Evolutionary conservation across 2,888 invertebrate genomes (phyloP).

Genomic region (Nymphalis urticae): DNA sequence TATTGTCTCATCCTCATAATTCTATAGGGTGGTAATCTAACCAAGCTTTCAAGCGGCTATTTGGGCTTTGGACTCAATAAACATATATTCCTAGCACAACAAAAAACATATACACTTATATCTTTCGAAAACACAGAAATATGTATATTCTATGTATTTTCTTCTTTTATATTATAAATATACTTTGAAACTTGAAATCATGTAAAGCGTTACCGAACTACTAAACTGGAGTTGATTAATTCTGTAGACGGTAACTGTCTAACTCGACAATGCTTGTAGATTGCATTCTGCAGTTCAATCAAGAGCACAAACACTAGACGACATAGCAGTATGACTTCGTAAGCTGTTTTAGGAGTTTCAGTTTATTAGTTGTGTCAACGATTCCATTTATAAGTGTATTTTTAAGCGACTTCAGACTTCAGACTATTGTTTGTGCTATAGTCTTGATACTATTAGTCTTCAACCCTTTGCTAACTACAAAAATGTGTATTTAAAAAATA

Average conservation of each 20-base stretch:
- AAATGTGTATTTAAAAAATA: too few species aligned
- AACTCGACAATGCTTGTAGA: conserved; percentile 23
- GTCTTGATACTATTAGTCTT: too few species aligned
- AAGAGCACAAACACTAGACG: conserved; percentile 6
- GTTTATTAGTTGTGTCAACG: not conserved
- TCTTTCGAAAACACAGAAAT: not conserved
- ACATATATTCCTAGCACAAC: too few species aligned
- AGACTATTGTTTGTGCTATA: too few species aligned
- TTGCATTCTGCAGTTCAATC: conserved; percentile 21
- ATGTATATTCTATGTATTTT: not conserved
- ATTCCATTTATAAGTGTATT: not conserved
- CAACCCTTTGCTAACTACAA: too few species aligned
- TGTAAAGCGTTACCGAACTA: conserved; percentile 11
- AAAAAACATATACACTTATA: too few species aligned
- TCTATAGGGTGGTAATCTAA: too few species aligned
- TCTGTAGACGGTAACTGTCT: conserved; percentile 24
- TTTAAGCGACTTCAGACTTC: too few species aligned
- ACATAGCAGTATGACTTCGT: not conserved
- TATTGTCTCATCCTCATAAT: too few species aligned
- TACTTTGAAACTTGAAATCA: not conserved
- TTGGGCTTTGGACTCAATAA: too few species aligned
- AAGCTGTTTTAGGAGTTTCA: not conserved
- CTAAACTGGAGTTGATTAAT: conserved; percentile 26
- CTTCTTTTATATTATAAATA: not conserved
- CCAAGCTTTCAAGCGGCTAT: too few species aligned